Evolutionary conservation across 1,140 invertebrate species (phyloP).

Genomic region (Tetragonula clypearis): DNA sequence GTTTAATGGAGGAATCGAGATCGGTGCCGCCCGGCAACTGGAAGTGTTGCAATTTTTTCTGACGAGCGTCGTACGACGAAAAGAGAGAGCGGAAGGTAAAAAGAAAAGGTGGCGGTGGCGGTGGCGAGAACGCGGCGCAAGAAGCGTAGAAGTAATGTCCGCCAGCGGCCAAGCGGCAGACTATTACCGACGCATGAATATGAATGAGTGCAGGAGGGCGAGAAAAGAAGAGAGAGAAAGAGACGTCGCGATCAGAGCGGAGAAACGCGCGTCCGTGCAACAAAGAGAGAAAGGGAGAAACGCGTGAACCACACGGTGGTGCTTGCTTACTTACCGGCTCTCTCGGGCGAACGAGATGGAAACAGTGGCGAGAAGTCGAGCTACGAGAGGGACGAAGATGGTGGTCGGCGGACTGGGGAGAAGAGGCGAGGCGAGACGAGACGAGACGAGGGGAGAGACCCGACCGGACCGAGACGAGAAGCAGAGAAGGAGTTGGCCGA

Average conservation of each 20-base stretch:
- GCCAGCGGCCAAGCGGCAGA: conserved; percentile 75
- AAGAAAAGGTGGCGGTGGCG: conserved; percentile 25
- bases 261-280: neutral
- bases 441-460: conserved; percentile 1
- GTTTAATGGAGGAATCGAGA: no score
- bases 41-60: no score
- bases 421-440: neutral
- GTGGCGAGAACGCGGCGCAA: conserved; percentile 76
- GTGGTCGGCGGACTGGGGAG: no score
- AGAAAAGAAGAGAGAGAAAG: conserved; percentile 32
- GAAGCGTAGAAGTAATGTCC: conserved; percentile 75
- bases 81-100: neutral
- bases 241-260: conserved; percentile 16
- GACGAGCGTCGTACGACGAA: neutral
- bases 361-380: neutral
- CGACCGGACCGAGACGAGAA: conserved; percentile 15
- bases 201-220: conserved; percentile 76
- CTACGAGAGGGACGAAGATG: neutral
- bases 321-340: neutral
- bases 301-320: neutral
- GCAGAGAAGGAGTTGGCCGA: conserved; percentile 38
- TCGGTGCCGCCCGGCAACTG: no score
- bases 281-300: neutral
- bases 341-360: conserved; percentile 17
- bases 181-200: conserved; percentile 80